These are phyloP conservation scores for Nesoenas mayeri DNA, from an alignment of 2,113 vertebrate genomes.

Conservation along the genomic window DNA sequence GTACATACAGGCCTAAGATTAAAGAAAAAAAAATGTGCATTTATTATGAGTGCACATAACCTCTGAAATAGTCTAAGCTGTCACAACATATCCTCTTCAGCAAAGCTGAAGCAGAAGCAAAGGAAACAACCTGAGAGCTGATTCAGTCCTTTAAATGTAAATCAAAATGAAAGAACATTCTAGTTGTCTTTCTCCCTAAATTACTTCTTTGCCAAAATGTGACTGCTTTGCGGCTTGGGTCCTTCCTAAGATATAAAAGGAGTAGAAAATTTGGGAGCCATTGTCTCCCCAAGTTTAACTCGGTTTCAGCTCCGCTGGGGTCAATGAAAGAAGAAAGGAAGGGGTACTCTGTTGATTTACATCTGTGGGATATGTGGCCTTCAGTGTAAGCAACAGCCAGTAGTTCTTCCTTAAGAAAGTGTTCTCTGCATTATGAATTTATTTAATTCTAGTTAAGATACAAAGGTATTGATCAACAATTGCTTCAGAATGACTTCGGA, in stretches of 20 bases:
- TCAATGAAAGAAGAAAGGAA: neutral
- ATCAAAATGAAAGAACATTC: neutral
- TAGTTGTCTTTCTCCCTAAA: neutral
- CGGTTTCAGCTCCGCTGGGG: neutral
- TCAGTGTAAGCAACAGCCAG: too few species aligned
- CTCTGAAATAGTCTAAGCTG: slow-evolving; percentile 26
- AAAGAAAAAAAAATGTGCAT: neutral
- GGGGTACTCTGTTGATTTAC: neutral
- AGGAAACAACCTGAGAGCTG: neutral
- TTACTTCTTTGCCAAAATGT: neutral
- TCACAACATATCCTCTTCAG: neutral
- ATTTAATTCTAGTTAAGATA: neutral
- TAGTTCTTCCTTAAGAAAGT: neutral
- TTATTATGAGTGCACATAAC: slow-evolving; percentile 15
- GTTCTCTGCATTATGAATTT: neutral
- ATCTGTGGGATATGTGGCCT: too few species aligned
- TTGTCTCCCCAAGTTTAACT: neutral
- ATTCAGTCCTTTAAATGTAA: neutral
- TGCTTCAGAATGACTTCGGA: neutral
- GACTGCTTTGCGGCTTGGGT: neutral
- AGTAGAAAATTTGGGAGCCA: neutral
- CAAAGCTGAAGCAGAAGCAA: neutral
- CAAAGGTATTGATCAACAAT: too few species aligned
- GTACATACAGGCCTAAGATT: too few species aligned
- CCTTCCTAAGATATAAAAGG: neutral